These are phyloP conservation scores for Triplophysa tibetana DNA, from an alignment of 2,113 vertebrate genomes.

Conservation along the genomic window DNA sequence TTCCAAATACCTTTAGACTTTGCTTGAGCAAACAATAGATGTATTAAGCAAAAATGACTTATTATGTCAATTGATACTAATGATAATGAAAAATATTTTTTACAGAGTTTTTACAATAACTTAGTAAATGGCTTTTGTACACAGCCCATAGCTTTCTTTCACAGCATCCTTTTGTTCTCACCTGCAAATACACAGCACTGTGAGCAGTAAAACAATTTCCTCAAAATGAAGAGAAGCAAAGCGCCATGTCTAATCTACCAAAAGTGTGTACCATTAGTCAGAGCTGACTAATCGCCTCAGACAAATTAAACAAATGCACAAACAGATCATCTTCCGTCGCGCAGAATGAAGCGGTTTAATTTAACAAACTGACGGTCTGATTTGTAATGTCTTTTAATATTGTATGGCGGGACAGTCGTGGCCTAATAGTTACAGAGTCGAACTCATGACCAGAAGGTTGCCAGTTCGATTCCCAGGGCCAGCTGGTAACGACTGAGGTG, in stretches of 20 bases:
- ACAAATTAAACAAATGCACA: slow-evolving; percentile 36
- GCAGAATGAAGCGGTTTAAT: neutral
- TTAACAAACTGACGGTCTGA: neutral
- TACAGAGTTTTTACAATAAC: neutral
- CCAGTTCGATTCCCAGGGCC: too few species aligned
- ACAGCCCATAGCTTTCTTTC: neutral
- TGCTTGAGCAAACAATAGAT: too few species aligned
- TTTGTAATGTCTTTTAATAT: too few species aligned
- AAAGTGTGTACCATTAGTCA: slow-evolving; percentile 38
- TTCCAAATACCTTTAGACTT: neutral
- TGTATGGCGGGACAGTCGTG: too few species aligned
- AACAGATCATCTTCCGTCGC: neutral
- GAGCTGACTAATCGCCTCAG: slow-evolving; percentile 32
- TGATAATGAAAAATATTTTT: neutral
- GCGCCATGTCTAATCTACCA: slow-evolving; percentile 48
- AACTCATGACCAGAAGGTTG: too few species aligned
- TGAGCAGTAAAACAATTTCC: slow-evolving; percentile 26
- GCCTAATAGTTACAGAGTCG: too few species aligned
- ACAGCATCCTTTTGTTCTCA: neutral
- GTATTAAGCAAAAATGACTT: too few species aligned
- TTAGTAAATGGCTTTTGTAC: neutral
- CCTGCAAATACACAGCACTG: slow-evolving; percentile 26
- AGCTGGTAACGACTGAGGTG: too few species aligned
- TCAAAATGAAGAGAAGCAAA: slow-evolving; percentile 33
- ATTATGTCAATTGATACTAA: neutral